A percentile compares a stretch with the other conserved stretches of the same genome.
phyloP scores from a whole-genome alignment of 2,113 vertebrate genomes.

The Petroica traversi region DNA sequence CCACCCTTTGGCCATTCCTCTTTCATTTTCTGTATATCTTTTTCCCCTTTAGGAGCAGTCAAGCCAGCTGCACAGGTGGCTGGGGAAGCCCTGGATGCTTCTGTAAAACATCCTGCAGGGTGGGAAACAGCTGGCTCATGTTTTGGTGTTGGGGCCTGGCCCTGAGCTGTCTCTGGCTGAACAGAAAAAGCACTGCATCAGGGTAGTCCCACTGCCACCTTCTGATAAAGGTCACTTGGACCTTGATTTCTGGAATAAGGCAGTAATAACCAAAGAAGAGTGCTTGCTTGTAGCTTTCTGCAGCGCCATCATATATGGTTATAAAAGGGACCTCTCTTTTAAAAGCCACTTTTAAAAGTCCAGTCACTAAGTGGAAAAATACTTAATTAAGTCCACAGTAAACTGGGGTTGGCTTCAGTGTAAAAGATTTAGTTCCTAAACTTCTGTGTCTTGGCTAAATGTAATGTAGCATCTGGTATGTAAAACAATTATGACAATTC shows the following conservation, averaged over 20 bases:
- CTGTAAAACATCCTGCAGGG: fast-evolving
- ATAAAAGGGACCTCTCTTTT: background rate
- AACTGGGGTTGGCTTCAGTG: background rate
- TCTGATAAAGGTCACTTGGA: background rate
- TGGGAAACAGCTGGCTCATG: fast-evolving
- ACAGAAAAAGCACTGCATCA: background rate
- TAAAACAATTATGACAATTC: background rate
- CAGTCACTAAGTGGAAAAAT: background rate
- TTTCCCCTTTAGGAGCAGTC: background rate
- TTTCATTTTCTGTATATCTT: background rate
- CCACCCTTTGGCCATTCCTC: background rate
- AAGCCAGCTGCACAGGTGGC: background rate
- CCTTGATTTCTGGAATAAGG: background rate
- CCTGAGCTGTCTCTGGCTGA: background rate
- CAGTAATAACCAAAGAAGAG: background rate
- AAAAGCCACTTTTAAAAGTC: background rate
- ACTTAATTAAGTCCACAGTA: background rate
- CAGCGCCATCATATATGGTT: background rate
- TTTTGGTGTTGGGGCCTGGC: background rate
- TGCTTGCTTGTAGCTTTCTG: background rate
- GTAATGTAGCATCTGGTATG: background rate
- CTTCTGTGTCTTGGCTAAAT: background rate
- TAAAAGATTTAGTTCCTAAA: background rate
- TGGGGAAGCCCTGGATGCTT: background rate
- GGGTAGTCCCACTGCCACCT: background rate